phyloP scores from a whole-genome alignment of 2,888 invertebrate genomes.

The Eupithecia subfuscata region DNA sequence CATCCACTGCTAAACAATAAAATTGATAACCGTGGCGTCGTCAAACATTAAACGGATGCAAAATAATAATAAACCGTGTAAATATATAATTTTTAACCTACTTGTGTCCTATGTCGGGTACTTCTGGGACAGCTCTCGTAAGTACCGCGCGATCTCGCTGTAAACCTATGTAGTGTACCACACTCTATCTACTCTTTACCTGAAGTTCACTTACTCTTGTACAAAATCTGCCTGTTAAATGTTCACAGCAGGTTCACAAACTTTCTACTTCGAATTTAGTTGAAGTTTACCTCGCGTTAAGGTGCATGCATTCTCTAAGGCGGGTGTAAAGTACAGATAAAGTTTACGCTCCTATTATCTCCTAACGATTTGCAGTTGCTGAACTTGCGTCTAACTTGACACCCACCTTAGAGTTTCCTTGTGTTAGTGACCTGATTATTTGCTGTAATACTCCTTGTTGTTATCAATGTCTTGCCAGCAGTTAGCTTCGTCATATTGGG shows the following conservation, averaged over 20 bases:
- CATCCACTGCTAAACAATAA: not conserved
- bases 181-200: not conserved
- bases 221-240: not conserved
- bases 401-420: not conserved
- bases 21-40: not conserved
- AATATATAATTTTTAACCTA: not conserved
- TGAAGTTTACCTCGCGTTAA: not conserved
- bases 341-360: not conserved
- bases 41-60: not conserved
- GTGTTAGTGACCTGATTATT: not conserved
- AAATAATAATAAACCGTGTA: not conserved
- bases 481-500: not conserved
- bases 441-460: not conserved
- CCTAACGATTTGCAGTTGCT: not conserved
- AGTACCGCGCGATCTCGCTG: not conserved
- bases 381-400: not conserved
- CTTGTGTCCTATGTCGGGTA: not conserved
- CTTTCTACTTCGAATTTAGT: not conserved
- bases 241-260: not conserved
- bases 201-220: not conserved
- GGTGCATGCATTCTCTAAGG: not conserved
- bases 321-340: not conserved
- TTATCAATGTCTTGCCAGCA: not conserved
- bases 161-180: not conserved
- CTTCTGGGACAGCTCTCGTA: not conserved